Evolutionary conservation across 2,113 vertebrate species (phyloP).

Genomic region (Tupaia tana): DNA sequence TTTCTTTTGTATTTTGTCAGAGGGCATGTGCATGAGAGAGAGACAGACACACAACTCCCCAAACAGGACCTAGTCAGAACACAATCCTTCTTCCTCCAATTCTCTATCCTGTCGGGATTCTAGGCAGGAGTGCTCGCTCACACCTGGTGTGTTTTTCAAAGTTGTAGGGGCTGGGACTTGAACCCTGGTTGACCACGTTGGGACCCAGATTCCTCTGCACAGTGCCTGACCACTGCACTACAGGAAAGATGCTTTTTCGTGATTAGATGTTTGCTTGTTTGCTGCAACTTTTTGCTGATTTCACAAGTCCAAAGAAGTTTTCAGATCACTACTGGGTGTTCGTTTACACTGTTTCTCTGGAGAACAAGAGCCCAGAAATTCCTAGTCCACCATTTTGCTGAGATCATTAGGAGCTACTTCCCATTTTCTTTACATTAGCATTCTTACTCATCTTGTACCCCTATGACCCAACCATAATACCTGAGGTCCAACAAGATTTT

Average conservation of each 20-base stretch:
- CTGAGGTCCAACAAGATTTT: neutral
- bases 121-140: too few relatives aligned
- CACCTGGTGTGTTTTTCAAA: too few relatives aligned
- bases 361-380: neutral
- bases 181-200: too few relatives aligned
- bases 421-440: neutral
- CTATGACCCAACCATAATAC: neutral
- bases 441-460: neutral
- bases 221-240: too few relatives aligned
- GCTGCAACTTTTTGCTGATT: neutral
- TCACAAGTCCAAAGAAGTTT: neutral
- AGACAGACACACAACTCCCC: too few relatives aligned
- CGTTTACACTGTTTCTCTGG: neutral
- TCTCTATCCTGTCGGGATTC: too few relatives aligned
- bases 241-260: neutral
- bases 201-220: too few relatives aligned
- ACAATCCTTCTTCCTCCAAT: too few relatives aligned
- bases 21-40: too few relatives aligned
- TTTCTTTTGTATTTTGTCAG: too few relatives aligned
- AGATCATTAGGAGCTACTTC: neutral
- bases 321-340: neutral
- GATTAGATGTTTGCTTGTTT: neutral
- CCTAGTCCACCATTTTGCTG: neutral
- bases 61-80: too few relatives aligned
- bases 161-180: too few relatives aligned